These are phyloP conservation scores for Lycocerus yunnanus DNA, from an alignment of 2,888 invertebrate species.

Conservation along the genomic window DNA sequence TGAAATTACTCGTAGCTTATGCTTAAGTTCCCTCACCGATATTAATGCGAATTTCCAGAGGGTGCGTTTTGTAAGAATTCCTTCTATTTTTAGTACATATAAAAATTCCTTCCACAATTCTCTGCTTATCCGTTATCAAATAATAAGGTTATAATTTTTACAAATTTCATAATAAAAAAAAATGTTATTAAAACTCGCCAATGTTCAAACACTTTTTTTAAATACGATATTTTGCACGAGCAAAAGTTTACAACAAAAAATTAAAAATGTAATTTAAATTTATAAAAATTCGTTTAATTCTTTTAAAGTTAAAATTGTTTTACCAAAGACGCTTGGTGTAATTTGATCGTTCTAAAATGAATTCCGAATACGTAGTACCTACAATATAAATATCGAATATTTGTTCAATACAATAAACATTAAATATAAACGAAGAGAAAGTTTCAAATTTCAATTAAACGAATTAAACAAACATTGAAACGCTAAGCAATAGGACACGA, in stretches of 20 bases:
- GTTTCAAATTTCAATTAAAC: background rate
- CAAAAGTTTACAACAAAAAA: background rate
- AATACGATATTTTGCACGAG: too few relatives aligned
- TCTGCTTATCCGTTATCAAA: background rate
- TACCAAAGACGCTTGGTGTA: background rate
- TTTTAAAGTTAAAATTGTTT: background rate
- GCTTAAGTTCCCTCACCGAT: slow-evolving; percentile 1
- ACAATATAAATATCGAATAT: background rate
- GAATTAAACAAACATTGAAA: background rate
- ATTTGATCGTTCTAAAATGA: background rate
- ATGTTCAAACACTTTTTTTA: background rate
- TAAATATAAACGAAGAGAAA: background rate
- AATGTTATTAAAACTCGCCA: background rate
- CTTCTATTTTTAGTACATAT: slow-evolving; percentile 10
- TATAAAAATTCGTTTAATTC: background rate
- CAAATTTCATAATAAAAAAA: background rate
- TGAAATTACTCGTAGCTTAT: slow-evolving; percentile 6
- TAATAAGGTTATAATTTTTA: background rate
- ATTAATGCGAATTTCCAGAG: slow-evolving; percentile 20
- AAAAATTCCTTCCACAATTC: slow-evolving; percentile 14
- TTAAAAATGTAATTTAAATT: background rate
- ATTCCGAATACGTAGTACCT: background rate
- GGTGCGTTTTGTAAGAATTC: slow-evolving; percentile 11
- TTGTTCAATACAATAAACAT: background rate
- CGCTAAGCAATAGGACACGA: background rate